Conservation (phyloP, 2,797 vertebrate species). For the Phrynocephalus guinanensis region DNA sequence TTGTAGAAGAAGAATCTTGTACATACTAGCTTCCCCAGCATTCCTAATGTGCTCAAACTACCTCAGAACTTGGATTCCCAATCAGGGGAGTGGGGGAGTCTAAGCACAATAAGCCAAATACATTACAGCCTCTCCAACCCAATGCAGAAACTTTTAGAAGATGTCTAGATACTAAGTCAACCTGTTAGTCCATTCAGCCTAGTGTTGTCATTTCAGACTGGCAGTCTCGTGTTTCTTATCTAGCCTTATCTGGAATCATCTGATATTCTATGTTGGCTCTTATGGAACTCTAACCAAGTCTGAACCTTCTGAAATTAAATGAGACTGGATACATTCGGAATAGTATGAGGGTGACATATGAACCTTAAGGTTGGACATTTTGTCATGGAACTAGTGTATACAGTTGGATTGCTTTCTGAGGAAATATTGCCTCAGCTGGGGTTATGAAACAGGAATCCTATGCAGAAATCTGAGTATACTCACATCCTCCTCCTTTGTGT, state of each 20-base stretch:
- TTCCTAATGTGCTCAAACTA: background rate
- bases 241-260: too few relatives aligned
- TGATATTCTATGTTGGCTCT: too few relatives aligned
- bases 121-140: background rate
- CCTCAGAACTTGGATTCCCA: background rate
- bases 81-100: background rate
- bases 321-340: too few relatives aligned
- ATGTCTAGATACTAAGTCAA: too few relatives aligned
- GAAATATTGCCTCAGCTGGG: background rate
- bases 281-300: too few relatives aligned
- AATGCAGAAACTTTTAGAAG: too few relatives aligned
- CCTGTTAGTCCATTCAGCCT: too few relatives aligned
- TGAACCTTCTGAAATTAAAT: too few relatives aligned
- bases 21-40: background rate
- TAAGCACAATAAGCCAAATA: background rate
- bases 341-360: too few relatives aligned
- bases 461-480: background rate
- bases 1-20: background rate
- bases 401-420: background rate
- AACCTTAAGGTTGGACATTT: too few relatives aligned
- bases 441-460: background rate
- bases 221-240: too few relatives aligned
- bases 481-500: background rate
- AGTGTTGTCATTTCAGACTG: too few relatives aligned
- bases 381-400: background rate